A percentile compares a stretch with the other conserved stretches of the same genome.
These are phyloP conservation scores for Pangasius krempfi DNA, from an alignment of 2,797 vertebrate genomes.

Conservation along the genomic window DNA sequence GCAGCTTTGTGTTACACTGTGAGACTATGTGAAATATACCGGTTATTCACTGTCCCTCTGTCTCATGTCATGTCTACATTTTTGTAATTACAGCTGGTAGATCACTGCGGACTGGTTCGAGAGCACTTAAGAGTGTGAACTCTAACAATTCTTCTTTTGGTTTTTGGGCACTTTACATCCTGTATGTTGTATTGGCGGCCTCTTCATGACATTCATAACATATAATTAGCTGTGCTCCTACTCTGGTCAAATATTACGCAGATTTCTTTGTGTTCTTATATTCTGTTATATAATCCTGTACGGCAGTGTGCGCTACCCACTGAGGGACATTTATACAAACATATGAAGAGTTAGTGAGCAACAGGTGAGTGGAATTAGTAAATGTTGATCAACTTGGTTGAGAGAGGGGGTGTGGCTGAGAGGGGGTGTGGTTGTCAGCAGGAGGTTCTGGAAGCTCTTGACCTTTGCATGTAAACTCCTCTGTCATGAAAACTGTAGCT, in stretches of 20 bases:
- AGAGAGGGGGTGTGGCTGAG: background rate
- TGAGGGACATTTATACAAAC: background rate
- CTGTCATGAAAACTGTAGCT: background rate
- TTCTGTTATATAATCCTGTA: background rate
- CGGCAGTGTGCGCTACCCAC: background rate
- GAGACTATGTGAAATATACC: slow-evolving; percentile 1
- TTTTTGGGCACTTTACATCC: no score
- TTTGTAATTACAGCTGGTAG: background rate
- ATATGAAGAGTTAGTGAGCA: background rate
- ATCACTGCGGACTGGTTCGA: no score
- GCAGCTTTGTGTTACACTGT: background rate
- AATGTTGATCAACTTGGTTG: background rate
- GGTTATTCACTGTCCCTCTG: background rate
- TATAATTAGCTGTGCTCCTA: background rate
- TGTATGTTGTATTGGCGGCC: background rate
- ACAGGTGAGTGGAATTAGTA: background rate
- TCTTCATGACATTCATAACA: background rate
- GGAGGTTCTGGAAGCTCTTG: background rate
- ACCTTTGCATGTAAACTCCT: no score
- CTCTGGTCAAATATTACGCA: background rate
- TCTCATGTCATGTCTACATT: background rate
- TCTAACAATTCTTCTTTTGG: background rate
- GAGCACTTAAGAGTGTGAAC: no score
- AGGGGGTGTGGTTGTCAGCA: background rate
- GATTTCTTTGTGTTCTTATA: no score